Base-by-base conservation (phyloP, 1,140 invertebrate species). In the Pachypsylla venusta region DNA sequence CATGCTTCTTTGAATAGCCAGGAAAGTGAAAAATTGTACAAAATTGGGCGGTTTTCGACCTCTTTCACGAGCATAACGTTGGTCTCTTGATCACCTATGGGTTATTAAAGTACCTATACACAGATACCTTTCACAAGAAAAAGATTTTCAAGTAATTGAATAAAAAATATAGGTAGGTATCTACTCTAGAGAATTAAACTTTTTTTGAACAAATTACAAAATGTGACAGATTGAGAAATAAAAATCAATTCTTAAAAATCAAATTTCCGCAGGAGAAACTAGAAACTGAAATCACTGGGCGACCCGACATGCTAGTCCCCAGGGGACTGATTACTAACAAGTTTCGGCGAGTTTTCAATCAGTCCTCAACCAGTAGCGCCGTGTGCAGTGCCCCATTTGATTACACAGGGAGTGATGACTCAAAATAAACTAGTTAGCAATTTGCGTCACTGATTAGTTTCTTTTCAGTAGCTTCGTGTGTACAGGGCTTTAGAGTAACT, bases 11-110 rank as follows among this genome's bases (percentile, higher is more conserved):
- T 16, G 65, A 67, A 57, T 67, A 67, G 25, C 60, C 64, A 20
- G 64, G 7, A 60, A 67, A 57, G 22, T 61, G 61, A 60, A 42
- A 54, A 62, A 61, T 67, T 67, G 60, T 67, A 67, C 25, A 67
- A 60, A 48, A 53, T 26, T 56, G 58, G 35, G 55, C 63, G 62
- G 35, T 66, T 66, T 60, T 64, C 61, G 13, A 67, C 60, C 55
- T 61, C 60, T 42, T 55, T 57, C 39, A 66, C 61, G n/a, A 67
- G 61, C 60, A 60, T 62, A 48, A 67, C 48, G 48, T 66, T 66
- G n/a, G 25, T 12, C 48, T 58, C 54, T 53, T 64, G 60, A 16
- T 60, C 64, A 62, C 25, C 57, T 60, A 64, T 63, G 5, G 54
- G 28, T n/a, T n/a, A n/a, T n/a, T n/a, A n/a, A n/a, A 35, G 30